These are phyloP conservation scores for Brachypteracias leptosomus DNA, from an alignment of 2,113 vertebrate species.

Conservation along the genomic window DNA sequence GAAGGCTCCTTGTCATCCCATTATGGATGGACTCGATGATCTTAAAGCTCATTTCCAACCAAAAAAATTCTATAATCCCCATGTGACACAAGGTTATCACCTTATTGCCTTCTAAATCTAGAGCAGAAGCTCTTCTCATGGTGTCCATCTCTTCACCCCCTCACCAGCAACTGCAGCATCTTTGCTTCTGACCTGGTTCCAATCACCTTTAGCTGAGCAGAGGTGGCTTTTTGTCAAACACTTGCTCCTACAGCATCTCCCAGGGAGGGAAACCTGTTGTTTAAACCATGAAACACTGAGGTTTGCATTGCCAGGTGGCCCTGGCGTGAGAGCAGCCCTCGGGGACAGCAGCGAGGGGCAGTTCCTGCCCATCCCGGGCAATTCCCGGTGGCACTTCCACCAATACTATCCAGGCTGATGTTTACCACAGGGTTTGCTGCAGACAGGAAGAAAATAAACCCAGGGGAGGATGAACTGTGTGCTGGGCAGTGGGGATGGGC, in stretches of 20 bases:
- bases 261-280: background rate
- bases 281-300: rapidly evolving
- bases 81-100: background rate
- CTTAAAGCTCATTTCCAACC: background rate
- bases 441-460: background rate
- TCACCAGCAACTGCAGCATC: rapidly evolving
- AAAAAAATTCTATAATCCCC: background rate
- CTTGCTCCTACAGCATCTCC: background rate
- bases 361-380: background rate
- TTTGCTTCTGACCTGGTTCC: background rate
- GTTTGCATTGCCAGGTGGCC: rapidly evolving
- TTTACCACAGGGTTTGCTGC: background rate
- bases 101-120: background rate
- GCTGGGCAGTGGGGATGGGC: background rate
- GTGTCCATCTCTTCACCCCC: rapidly evolving
- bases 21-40: background rate
- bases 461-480: background rate
- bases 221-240: background rate
- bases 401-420: background rate
- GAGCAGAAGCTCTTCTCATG: background rate
- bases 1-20: background rate
- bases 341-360: background rate
- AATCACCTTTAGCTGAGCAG: rapidly evolving
- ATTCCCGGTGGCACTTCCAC: background rate
- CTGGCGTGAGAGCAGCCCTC: background rate